Percentiles rank a stretch among this genome's conserved stretches.
Evolutionary conservation across 2,888 invertebrate species (phyloP).

Genomic region (Phengaris alcon): DNA sequence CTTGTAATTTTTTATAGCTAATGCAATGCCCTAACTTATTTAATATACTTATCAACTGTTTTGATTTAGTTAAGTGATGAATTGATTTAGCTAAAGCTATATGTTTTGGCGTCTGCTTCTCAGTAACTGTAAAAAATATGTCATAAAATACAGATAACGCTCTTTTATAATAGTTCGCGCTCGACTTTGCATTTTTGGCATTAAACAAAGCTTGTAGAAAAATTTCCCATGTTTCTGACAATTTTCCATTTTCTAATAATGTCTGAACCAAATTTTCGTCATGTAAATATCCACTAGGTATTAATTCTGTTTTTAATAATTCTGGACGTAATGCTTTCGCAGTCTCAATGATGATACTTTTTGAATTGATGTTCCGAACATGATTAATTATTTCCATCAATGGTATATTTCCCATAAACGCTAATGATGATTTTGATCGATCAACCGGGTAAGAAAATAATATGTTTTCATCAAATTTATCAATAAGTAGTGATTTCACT

Average conservation of each 20-base stretch:
- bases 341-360: conserved; percentile 20
- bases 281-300: conserved; percentile 33
- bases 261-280: conserved; percentile 39
- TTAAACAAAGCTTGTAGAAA: conserved; percentile 38
- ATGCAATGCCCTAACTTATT: conserved; percentile 6
- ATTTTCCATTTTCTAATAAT: conserved; percentile 29
- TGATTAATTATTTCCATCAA: conserved; percentile 26
- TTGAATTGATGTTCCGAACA: conserved; percentile 25
- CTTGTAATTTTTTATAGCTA: neutral
- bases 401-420: conserved; percentile 41
- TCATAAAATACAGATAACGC: conserved; percentile 38
- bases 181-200: conserved; percentile 36
- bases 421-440: conserved; percentile 43
- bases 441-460: conserved; percentile 41
- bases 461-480: conserved; percentile 17
- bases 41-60: conserved; percentile 27
- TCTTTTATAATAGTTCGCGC: conserved; percentile 37
- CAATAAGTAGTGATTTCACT: conserved; percentile 9
- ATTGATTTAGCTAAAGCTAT: conserved; percentile 34
- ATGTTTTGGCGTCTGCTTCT: conserved; percentile 33
- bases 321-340: conserved; percentile 35
- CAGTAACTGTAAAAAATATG: conserved; percentile 32
- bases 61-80: conserved; percentile 33
- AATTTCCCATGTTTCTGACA: conserved; percentile 35
- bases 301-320: conserved; percentile 38